These are phyloP conservation scores for Piezodorus guildinii DNA, from an alignment of 1,140 invertebrate genomes.

Conservation along the genomic window DNA sequence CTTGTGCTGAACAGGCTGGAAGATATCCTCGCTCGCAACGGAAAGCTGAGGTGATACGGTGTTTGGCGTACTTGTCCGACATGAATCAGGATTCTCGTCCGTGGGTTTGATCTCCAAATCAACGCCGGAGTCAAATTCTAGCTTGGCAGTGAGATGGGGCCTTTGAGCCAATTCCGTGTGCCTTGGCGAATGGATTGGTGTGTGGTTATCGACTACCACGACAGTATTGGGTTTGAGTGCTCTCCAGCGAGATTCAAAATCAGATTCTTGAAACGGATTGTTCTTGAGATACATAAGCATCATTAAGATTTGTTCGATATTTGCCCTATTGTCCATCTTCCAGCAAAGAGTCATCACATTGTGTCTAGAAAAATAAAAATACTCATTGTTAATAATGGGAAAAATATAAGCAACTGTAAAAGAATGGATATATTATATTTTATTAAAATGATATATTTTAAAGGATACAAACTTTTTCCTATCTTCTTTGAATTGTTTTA, in stretches of 20 bases:
- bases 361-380: slow-evolving; percentile 37
- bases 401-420: too few relatives aligned
- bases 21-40: slow-evolving; percentile 22
- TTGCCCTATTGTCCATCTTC: slow-evolving; percentile 37
- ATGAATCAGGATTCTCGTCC: slow-evolving; percentile 22
- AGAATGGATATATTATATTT: too few relatives aligned
- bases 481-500: neutral
- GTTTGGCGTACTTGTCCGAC: slow-evolving; percentile 18
- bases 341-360: slow-evolving; percentile 56
- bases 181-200: slow-evolving; percentile 20
- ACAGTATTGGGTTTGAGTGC: slow-evolving; percentile 48
- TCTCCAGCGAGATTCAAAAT: slow-evolving; percentile 58
- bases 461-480: too few relatives aligned
- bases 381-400: neutral
- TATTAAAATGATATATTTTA: too few relatives aligned
- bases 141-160: slow-evolving; percentile 14
- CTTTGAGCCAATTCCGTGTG: slow-evolving; percentile 19
- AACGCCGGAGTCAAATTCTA: slow-evolving; percentile 30
- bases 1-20: slow-evolving; percentile 17
- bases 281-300: slow-evolving; percentile 42
- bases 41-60: slow-evolving; percentile 29
- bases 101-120: slow-evolving; percentile 26
- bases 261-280: slow-evolving; percentile 32
- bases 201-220: slow-evolving; percentile 42
- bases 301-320: slow-evolving; percentile 41